These are phyloP conservation scores for Balaeniceps rex DNA, from an alignment of 2,113 vertebrate genomes.

Conservation along the genomic window DNA sequence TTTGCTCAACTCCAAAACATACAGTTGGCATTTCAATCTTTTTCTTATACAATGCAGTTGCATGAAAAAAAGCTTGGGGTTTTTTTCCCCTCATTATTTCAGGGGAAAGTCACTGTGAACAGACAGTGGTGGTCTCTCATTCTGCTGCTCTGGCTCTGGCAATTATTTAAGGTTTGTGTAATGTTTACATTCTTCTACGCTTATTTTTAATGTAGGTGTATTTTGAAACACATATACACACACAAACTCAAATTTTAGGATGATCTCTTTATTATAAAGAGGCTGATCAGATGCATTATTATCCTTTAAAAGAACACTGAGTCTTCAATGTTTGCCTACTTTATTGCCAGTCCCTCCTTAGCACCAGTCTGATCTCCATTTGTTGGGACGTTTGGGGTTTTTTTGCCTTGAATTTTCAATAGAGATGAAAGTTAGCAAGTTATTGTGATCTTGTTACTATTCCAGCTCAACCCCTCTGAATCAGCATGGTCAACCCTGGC, in stretches of 20 bases:
- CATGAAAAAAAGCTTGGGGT: neutral
- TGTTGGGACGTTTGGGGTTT: rapidly evolving
- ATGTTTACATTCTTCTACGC: neutral
- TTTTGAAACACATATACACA: neutral
- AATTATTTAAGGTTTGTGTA: neutral
- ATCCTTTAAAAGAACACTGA: neutral
- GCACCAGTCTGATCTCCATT: neutral
- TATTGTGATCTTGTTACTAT: neutral
- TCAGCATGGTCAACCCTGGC: rapidly evolving
- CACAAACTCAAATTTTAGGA: neutral
- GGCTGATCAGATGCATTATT: neutral
- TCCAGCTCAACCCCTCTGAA: rapidly evolving
- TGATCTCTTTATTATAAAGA: neutral
- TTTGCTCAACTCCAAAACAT: neutral
- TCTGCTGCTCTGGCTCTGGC: neutral
- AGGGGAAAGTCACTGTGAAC: neutral
- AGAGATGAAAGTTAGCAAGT: neutral
- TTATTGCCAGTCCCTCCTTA: neutral
- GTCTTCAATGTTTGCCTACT: neutral
- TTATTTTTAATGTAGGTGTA: neutral
- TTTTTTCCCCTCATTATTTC: neutral
- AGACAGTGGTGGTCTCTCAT: neutral
- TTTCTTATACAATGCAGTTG: neutral
- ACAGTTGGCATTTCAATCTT: neutral
- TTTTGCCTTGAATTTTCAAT: neutral